phyloP scores from a whole-genome alignment of 2,797 vertebrate species.

The Hypotaenidia okinawae region DNA sequence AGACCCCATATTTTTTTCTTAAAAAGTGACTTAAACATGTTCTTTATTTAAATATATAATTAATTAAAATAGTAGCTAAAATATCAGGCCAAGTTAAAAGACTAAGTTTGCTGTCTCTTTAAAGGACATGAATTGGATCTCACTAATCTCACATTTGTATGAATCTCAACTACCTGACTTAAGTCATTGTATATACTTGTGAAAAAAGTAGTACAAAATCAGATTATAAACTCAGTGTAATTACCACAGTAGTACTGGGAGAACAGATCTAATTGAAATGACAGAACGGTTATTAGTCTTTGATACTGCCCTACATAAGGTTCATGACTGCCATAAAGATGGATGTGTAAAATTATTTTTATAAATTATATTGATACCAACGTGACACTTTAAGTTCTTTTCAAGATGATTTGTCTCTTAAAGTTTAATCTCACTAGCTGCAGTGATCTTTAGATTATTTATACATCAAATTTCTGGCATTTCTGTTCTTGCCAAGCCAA shows the following conservation, averaged over 20 bases:
- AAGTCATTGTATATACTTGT: background rate
- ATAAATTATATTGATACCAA: constrained; percentile 2
- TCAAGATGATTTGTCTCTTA: background rate
- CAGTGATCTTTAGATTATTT: background rate
- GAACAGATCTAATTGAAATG: constrained; percentile 17
- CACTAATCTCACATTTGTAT: background rate
- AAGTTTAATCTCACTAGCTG: background rate
- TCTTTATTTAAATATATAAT: background rate
- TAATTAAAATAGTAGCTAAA: background rate
- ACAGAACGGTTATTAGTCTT: constrained; percentile 31
- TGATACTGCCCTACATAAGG: constrained; percentile 15
- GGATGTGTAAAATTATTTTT: constrained; percentile 18
- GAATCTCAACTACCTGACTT: background rate
- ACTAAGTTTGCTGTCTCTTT: background rate
- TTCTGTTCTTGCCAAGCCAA: background rate
- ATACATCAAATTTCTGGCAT: background rate
- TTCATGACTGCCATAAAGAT: background rate
- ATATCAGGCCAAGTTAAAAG: background rate
- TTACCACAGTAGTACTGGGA: background rate
- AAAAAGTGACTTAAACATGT: background rate
- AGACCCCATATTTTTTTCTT: background rate
- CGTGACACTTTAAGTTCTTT: constrained; percentile 24
- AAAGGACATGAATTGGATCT: background rate
- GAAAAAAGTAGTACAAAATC: constrained; percentile 24
- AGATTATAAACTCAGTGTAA: background rate